Evolutionary conservation across 2,888 invertebrate genomes (phyloP).

Genomic region (Panzeria rudis): DNA sequence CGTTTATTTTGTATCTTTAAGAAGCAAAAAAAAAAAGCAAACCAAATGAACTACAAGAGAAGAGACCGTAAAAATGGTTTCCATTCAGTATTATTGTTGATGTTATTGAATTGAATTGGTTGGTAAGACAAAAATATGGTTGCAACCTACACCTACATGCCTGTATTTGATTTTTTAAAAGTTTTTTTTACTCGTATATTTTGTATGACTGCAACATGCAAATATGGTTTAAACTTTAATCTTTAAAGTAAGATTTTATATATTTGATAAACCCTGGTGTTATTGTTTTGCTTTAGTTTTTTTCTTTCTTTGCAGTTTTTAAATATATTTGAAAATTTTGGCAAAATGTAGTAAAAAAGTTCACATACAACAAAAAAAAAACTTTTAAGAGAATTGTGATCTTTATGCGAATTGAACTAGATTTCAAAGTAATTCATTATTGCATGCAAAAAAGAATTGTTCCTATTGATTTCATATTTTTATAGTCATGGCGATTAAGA

Average conservation of each 20-base stretch:
- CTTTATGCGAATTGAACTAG: slow-evolving; percentile 52
- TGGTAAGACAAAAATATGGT: slow-evolving; percentile 64
- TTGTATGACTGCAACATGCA: slow-evolving; percentile 61
- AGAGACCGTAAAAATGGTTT: slow-evolving; percentile 67
- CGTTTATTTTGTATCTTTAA: slow-evolving; percentile 27
- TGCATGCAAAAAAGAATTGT: background rate
- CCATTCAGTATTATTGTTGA: slow-evolving; percentile 58
- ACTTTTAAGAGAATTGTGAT: slow-evolving; percentile 43
- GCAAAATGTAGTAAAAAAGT: background rate
- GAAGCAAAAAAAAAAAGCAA: slow-evolving; percentile 21
- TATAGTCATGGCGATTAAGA: background rate
- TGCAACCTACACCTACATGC: slow-evolving; percentile 60
- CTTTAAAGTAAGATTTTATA: slow-evolving; percentile 58
- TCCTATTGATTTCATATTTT: slow-evolving; percentile 22
- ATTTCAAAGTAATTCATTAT: slow-evolving; percentile 56
- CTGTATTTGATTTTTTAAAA: background rate
- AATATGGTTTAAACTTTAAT: too few species aligned
- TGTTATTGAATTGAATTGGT: slow-evolving; percentile 64
- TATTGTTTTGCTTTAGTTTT: slow-evolving; percentile 27
- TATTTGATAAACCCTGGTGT: slow-evolving; percentile 54
- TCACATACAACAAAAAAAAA: background rate
- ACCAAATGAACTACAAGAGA: slow-evolving; percentile 29
- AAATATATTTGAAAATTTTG: slow-evolving; percentile 16
- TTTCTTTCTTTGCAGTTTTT: slow-evolving; percentile 11
- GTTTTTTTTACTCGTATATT: slow-evolving; percentile 3